Evolutionary conservation across 2,113 vertebrate genomes (phyloP).

Genomic region (Grus americana): DNA sequence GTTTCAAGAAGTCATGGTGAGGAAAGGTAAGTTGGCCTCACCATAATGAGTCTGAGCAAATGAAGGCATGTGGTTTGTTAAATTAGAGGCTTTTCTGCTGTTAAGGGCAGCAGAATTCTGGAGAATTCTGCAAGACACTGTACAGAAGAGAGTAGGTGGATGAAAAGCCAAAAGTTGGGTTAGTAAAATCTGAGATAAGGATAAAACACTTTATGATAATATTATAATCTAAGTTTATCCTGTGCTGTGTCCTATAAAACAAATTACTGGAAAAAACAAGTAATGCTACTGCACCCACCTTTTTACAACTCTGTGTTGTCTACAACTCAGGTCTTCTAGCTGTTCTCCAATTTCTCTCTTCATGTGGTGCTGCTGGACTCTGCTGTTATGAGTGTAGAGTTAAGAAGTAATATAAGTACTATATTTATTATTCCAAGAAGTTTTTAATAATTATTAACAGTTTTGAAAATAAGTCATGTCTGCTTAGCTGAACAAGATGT

Average conservation of each 20-base stretch:
- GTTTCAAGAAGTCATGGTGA: background rate
- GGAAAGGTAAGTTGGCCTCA: background rate
- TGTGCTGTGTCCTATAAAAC: background rate
- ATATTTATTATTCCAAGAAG: slow-evolving; percentile 70
- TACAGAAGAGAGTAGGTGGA: background rate
- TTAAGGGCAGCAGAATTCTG: background rate
- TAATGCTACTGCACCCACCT: background rate
- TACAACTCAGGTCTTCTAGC: background rate
- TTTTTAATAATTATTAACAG: slow-evolving; percentile 72
- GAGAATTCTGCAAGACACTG: background rate
- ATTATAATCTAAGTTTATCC: background rate
- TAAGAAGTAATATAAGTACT: slow-evolving; percentile 56
- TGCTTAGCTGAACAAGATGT: slow-evolving; percentile 73
- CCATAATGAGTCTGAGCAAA: background rate
- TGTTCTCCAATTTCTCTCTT: background rate
- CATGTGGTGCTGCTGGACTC: slow-evolving; percentile 15
- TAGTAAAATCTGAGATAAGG: background rate
- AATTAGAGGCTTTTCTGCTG: background rate
- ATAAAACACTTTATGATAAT: background rate
- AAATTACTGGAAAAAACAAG: background rate
- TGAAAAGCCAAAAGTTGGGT: background rate
- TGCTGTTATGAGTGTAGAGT: slow-evolving; percentile 22
- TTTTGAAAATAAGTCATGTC: slow-evolving; percentile 59
- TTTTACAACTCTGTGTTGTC: background rate
- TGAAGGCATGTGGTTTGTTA: background rate